These are phyloP conservation scores for Chloroceryle amazona DNA, from an alignment of 2,797 vertebrate genomes.

Conservation along the genomic window DNA sequence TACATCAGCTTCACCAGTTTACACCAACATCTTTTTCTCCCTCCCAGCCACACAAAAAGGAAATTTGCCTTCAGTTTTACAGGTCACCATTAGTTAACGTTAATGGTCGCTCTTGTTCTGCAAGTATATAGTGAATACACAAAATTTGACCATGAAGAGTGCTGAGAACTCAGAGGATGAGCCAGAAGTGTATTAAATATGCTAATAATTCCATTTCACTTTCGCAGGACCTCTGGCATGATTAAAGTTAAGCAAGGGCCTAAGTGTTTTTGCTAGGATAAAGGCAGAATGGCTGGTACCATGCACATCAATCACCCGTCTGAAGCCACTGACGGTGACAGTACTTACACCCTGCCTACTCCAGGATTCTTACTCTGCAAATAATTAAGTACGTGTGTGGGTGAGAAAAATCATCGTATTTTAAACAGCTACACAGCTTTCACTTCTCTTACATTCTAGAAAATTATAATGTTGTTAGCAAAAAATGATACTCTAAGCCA, in stretches of 20 bases:
- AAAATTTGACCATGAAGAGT: background rate
- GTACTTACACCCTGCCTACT: background rate
- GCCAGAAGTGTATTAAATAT: background rate
- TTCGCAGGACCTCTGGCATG: background rate
- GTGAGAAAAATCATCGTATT: background rate
- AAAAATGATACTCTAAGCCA: background rate
- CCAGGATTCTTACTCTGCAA: background rate
- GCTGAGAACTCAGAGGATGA: background rate
- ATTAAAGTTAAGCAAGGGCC: background rate
- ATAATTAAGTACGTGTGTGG: background rate
- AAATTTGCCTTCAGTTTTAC: background rate
- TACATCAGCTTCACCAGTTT: background rate
- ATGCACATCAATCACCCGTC: background rate
- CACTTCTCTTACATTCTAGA: background rate
- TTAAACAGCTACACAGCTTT: background rate
- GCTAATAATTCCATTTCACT: background rate
- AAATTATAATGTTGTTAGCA: background rate
- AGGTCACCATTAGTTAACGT: fast-evolving
- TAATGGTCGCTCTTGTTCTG: background rate
- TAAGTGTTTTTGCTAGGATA: background rate
- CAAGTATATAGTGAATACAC: background rate
- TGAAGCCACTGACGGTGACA: background rate
- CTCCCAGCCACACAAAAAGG: background rate
- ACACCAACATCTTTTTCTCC: background rate
- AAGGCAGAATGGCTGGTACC: background rate